phyloP scores from a whole-genome alignment of 1,140 invertebrate genomes.

The Pseudomyrmex dendroicus region DNA sequence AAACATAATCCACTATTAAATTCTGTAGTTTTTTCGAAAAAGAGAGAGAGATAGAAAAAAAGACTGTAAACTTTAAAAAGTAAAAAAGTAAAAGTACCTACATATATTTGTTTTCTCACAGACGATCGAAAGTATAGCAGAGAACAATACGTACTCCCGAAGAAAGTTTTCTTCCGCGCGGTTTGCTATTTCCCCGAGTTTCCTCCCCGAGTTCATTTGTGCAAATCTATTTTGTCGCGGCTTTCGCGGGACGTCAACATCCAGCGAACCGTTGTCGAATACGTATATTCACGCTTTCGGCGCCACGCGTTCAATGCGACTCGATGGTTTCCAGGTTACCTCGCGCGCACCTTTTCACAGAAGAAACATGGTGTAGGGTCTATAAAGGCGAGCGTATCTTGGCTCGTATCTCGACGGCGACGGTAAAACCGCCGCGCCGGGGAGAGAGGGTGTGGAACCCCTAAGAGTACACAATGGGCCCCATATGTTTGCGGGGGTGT shows the following conservation, averaged over 20 bases:
- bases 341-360: constrained; percentile 70
- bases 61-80: neutral
- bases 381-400: constrained; percentile 77
- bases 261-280: constrained; percentile 64
- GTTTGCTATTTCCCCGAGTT: neutral
- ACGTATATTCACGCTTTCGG: constrained; percentile 19
- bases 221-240: constrained; percentile 66
- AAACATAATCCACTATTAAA: no score
- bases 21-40: no score
- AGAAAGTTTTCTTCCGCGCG: constrained; percentile 25
- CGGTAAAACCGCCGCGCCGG: constrained; percentile 68
- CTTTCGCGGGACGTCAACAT: constrained; percentile 65
- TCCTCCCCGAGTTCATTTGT: constrained; percentile 52
- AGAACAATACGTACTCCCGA: neutral
- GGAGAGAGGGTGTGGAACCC: constrained; percentile 66
- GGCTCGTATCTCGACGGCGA: constrained; percentile 76
- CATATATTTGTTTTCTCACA: neutral
- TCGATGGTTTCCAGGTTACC: constrained; percentile 62
- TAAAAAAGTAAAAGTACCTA: no score
- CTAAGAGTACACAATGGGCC: constrained; percentile 78
- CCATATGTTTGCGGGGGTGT: constrained; percentile 81
- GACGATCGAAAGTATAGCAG: neutral
- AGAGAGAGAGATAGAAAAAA: neutral
- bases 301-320: constrained; percentile 48
- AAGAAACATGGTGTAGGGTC: constrained; percentile 80